Conservation (phyloP, 2,113 vertebrate species). For the Tiliqua scincoides region DNA sequence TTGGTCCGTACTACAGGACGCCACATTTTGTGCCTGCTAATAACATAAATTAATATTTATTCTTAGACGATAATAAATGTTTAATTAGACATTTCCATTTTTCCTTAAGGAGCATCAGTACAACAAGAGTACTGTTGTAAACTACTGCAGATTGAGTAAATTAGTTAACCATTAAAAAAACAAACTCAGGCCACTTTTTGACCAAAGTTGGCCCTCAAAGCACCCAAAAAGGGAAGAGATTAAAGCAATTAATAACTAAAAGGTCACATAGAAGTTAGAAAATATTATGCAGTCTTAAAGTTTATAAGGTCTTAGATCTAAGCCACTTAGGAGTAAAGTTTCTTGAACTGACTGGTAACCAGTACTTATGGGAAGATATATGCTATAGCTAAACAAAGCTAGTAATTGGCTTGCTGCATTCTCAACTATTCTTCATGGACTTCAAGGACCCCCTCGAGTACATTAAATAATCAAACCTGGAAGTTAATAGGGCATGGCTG, state of each 20-base stretch:
- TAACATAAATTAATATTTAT: conserved; percentile 21
- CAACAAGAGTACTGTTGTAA: background rate
- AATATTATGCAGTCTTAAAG: background rate
- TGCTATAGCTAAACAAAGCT: background rate
- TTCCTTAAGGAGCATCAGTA: background rate
- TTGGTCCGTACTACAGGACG: background rate
- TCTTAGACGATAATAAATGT: background rate
- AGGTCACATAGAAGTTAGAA: background rate
- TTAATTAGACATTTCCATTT: background rate
- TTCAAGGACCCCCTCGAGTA: background rate
- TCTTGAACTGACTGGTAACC: background rate
- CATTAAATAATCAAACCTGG: background rate
- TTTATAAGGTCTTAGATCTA: too few relatives aligned
- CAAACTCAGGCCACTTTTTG: background rate
- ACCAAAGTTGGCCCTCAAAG: background rate
- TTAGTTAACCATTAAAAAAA: background rate
- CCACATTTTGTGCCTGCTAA: conserved; percentile 21
- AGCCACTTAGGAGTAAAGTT: background rate
- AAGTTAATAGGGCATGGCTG: background rate
- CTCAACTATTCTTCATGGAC: background rate
- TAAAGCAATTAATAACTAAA: too few relatives aligned
- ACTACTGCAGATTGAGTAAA: background rate
- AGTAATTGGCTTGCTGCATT: background rate
- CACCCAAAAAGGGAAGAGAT: background rate
- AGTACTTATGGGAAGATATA: background rate